Base-by-base conservation (phyloP, 2,888 invertebrate genomes). In the Hermaeophaga mercurialis region DNA sequence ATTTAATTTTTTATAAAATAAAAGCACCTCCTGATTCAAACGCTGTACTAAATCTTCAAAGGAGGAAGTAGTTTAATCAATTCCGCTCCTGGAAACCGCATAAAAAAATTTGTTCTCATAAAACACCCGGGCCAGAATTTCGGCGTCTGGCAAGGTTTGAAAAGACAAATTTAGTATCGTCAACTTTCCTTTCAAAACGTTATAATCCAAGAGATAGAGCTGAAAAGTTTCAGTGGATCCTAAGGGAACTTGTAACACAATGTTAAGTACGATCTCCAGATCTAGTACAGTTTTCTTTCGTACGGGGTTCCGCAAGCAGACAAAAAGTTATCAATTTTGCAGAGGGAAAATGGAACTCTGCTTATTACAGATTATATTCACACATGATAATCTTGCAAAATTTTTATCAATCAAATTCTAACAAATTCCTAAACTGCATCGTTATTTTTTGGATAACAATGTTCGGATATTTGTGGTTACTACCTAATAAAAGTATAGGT, bases 161-260 rank as follows among this genome's bases (percentile, higher is more conserved):
- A 26, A 43, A 43, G 15, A 24, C 24, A 43, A 43, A 24, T 38
- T 52, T 43, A 18, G n/a, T 48, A 26, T 31, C 48, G 47, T 43
- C 39, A 48, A 49, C 43, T 39, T 36, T 11, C 38, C 18, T 50
- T 43, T 17, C 18, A 26, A 39, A 33, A 17, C 18, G 12, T 54
- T 39, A 36, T 43, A 45, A 24, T 38, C 33, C 39, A 14, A 6
- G 36, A 36, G 33, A 34, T 41, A 19, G 53, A 15, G 45, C 33
- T 48, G 46, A 46, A 19, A 45, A 54, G 56, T 54, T 54, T 48
- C 46, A 31, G 49, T 41, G 33, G 36, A 39, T 49, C 55, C 46
- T 49, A 53, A 24, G 36, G 49, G 55, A 58, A 55, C 53, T 56
- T 36, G 46, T 54, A 58, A 58, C 55, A 58, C 48, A 54, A 58